Percentiles rank a stretch among this genome's conserved stretches.
Conservation (phyloP, 2,888 invertebrate genomes). For the Sabellastarte sp. region DNA sequence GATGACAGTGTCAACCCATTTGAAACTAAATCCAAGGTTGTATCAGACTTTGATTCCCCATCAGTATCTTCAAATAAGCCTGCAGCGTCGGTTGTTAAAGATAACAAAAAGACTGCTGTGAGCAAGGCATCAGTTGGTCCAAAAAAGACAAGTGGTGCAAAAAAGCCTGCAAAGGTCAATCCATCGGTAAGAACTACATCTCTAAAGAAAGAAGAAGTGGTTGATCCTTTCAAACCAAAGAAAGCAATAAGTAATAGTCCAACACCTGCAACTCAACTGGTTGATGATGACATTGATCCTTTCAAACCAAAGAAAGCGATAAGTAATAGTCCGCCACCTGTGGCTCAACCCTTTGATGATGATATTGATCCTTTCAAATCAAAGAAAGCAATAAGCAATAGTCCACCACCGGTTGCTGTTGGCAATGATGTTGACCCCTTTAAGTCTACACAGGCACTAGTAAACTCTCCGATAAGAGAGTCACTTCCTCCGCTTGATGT, state of each 20-base stretch:
- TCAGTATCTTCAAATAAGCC: too few relatives aligned
- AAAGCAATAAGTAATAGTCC: neutral
- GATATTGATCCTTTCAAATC: constrained; percentile 9
- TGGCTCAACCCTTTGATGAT: neutral
- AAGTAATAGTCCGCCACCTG: constrained; percentile 4
- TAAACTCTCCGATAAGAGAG: constrained; percentile 3
- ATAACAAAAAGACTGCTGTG: too few relatives aligned
- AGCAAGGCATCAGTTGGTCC: too few relatives aligned
- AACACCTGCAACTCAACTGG: neutral
- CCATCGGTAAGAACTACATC: too few relatives aligned
- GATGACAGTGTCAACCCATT: constrained; percentile 51
- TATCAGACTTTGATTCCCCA: too few relatives aligned
- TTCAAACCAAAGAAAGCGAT: constrained; percentile 5
- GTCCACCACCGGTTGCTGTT: neutral
- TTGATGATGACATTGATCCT: constrained; percentile 6
- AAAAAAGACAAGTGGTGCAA: too few relatives aligned
- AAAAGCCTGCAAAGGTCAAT: too few relatives aligned
- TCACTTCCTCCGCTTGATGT: neutral
- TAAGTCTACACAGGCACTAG: constrained; percentile 2
- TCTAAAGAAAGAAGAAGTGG: too few relatives aligned
- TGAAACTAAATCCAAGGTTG: constrained; percentile 28
- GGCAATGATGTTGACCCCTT: constrained; percentile 9
- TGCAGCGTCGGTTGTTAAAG: too few relatives aligned
- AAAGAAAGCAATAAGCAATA: neutral
- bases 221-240: constrained; percentile 8